Evolutionary conservation across 2,888 invertebrate species (phyloP), one percentile per base, ranked within the genome.

Genomic region (Drosophila formosana): DNA sequence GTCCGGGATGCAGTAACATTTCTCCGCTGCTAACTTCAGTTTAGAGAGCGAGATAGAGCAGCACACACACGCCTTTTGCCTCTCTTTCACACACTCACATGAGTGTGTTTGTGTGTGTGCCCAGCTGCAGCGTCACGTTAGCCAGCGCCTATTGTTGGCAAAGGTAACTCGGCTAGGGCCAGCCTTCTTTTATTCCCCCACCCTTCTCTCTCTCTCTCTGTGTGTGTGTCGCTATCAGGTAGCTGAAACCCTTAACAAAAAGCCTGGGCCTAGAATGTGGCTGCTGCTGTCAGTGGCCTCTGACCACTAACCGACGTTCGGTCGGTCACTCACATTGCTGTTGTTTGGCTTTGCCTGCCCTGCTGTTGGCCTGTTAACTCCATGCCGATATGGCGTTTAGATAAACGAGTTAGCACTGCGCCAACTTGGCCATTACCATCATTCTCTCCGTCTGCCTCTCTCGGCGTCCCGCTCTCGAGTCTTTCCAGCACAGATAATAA

Each of bases 371-470:
- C 18, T 18, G 32, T 25, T 57, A 49, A 43, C 67, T 43, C 53
- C 46, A 55, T 60, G 51, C 43, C 45, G 52, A 68, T 53, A 62
- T 65, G 47, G 45, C 61, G 52, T 67, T 65, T 63, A 75, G 72
- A 72, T 75, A 75, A 72, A 75, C 75, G 72, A 75, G 72, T 74
- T 53, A 62, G 75, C 63, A 69, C 62, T 75, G 75, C 75, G 72
- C 72, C 75, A 72, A 75, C 52, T 75, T 68, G 39, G 37, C 61
- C 34, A 61, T 73, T n/a, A 34, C 56, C 66, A 34, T 50, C 66
- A 39, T 73, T 18, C 23, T 49, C 4, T 32, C 51, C 56, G 11
- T 43, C 39, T 45, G 5, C 28, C n/a, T n/a, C n/a, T n/a, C n/a
- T n/a, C n/a, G n/a, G n/a, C n/a, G n/a, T n/a, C n/a, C n/a, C n/a